Evolutionary conservation across 2,888 invertebrate species (phyloP).

Genomic region (Hemistola chrysoprasaria): DNA sequence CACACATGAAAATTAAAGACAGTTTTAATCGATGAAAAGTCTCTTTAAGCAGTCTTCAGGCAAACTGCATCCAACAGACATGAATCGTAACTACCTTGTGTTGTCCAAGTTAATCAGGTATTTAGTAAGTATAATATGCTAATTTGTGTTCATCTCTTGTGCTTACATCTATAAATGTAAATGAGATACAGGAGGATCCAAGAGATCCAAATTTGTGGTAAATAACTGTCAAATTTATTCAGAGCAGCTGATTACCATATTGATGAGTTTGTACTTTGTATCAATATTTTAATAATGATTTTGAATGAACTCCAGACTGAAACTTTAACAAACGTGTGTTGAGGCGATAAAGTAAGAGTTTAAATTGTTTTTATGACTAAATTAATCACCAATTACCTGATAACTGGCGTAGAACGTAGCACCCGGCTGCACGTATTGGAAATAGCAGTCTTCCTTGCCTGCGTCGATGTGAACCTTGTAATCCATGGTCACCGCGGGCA

Average conservation of each 20-base stretch:
- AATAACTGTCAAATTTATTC: conserved; percentile 2
- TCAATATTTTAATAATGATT: not conserved
- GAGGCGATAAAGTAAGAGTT: conserved; percentile 3
- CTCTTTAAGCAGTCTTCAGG: too few relatives aligned
- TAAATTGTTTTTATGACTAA: conserved; percentile 18
- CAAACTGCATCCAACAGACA: too few relatives aligned
- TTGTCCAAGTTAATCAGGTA: too few relatives aligned
- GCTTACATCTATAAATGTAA: too few relatives aligned
- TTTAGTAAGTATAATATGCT: too few relatives aligned
- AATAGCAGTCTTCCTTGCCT: conserved; percentile 97
- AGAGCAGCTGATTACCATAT: conserved; percentile 12
- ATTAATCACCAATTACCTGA: conserved; percentile 84
- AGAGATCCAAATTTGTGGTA: too few relatives aligned
- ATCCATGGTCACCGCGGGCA: conserved; percentile 97
- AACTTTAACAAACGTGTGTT: not conserved
- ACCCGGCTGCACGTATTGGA: conserved; percentile 95
- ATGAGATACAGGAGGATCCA: too few relatives aligned
- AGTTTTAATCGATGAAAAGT: too few relatives aligned
- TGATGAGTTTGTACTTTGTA: not conserved
- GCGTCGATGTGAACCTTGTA: conserved; percentile 97
- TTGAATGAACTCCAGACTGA: conserved; percentile 6
- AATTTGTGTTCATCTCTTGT: too few relatives aligned
- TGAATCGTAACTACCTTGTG: too few relatives aligned
- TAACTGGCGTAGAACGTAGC: conserved; percentile 97
- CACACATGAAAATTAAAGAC: too few relatives aligned